A percentile compares a stretch with the other conserved stretches of the same genome.
Evolutionary conservation across 2,113 vertebrate genomes (phyloP).

Genomic region (Mastomys coucha): DNA sequence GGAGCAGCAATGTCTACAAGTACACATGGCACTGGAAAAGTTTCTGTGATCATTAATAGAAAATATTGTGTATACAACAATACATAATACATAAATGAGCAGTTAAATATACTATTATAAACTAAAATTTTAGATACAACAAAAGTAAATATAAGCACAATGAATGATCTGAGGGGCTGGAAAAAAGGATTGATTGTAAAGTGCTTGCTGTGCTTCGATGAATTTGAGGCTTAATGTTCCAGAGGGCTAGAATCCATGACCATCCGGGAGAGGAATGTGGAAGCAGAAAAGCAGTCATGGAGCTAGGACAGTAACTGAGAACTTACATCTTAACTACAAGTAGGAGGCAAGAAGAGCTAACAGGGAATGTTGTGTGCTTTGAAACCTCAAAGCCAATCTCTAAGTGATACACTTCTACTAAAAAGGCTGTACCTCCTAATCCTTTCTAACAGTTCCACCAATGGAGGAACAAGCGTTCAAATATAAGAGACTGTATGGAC

Average conservation of each 20-base stretch:
- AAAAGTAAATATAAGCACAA: neutral
- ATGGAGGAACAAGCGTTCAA: neutral
- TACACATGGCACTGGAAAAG: neutral
- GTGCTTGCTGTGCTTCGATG: neutral
- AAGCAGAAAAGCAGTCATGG: neutral
- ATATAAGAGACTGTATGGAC: neutral
- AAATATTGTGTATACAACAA: neutral
- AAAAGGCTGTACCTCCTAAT: neutral
- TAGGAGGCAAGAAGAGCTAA: neutral
- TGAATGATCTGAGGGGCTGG: neutral
- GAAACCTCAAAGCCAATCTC: neutral
- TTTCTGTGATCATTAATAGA: neutral
- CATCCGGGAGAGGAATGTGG: neutral
- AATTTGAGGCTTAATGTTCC: neutral
- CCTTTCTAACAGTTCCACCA: neutral
- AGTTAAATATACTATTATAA: neutral
- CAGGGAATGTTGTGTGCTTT: neutral
- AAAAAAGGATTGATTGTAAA: neutral
- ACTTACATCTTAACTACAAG: neutral
- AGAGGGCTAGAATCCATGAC: neutral
- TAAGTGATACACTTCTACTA: neutral
- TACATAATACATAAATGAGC: neutral
- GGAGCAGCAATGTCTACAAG: neutral
- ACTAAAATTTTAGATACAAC: neutral
- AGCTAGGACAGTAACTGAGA: neutral